phyloP scores from a whole-genome alignment of 2,888 invertebrate species.

The Nomada ruficornis region DNA sequence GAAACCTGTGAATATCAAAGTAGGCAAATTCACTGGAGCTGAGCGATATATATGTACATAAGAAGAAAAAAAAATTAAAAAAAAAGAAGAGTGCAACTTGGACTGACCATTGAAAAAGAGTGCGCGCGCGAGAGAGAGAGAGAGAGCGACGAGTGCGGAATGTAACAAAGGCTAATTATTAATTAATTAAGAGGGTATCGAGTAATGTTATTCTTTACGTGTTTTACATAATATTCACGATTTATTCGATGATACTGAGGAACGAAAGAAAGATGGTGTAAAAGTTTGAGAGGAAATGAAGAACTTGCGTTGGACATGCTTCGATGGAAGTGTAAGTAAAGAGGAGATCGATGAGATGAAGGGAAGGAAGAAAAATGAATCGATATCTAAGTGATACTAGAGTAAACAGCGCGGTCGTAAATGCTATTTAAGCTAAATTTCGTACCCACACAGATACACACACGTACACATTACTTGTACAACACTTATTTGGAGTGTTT shows the following conservation, averaged over 20 bases:
- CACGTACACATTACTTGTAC: background rate
- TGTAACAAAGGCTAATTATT: constrained; percentile 78
- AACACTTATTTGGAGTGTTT: constrained; percentile 79
- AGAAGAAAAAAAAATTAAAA: constrained; percentile 54
- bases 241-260: constrained; percentile 75
- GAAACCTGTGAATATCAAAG: constrained; percentile 66
- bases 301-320: constrained; percentile 68
- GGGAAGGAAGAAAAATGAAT: constrained; percentile 54
- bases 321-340: constrained; percentile 69
- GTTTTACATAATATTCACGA: constrained; percentile 78
- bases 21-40: constrained; percentile 73
- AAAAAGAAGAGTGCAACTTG: constrained; percentile 67
- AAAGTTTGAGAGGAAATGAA: constrained; percentile 59
- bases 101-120: constrained; percentile 64
- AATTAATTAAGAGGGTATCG: constrained; percentile 74
- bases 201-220: constrained; percentile 77
- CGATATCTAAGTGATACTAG: constrained; percentile 76
- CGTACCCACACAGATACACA: constrained; percentile 26
- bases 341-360: constrained; percentile 28
- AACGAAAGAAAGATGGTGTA: constrained; percentile 73
- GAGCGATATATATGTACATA: constrained; percentile 73
- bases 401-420: constrained; percentile 67
- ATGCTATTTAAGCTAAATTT: constrained; percentile 78
- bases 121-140: background rate
- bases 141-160: constrained; percentile 4